Base-by-base conservation (phyloP, 2,888 invertebrate genomes). In the Thysanoteuthis rhombus region DNA sequence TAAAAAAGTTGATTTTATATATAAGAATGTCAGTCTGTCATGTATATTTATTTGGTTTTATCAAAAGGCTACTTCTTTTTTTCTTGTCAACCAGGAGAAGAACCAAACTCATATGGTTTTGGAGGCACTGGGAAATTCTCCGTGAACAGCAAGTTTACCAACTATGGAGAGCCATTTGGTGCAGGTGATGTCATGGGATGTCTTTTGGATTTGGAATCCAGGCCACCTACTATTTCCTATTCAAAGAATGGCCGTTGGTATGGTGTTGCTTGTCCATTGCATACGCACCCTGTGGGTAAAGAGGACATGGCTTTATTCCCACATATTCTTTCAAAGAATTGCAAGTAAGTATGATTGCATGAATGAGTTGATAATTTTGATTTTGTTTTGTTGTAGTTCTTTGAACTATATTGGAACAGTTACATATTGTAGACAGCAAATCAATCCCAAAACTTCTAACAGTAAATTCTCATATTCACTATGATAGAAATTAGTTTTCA, bases 311-410 rank as follows among this genome's bases (percentile, higher is more conserved):
- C 98, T 0, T 97, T 99, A 19, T 99, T 98, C 97, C 99, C 99
- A 0, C 99, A 99, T 96, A 97, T 99, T 93, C 97, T 99, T 42
- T 98, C 98, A 93, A 98, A 99, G 97, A 99, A 99, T 97, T 98
- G 98, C 95, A 94, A 94, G 95, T 95, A 92, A 93, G 93, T 52
- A 8, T 8, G 89, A 3, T 36, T 42, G 42, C 16, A 42, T 42
- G 16, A 42, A 42, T 42, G 42, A 42, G n/a, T 42, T 42, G 42
- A 42, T 42, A 42, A 8, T 42, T 42, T 42, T 42, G 42, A 12
- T 16, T 42, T 2, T 42, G 8, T 42, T 42, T 16, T 16, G 16
- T 42, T 16, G 16, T 12, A 0, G 16, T 42, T 42, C 8, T 42
- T 12, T 42, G 16, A 42, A 42, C 16, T 42, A 42, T 42, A 42